Base-by-base conservation (phyloP, 1,140 invertebrate genomes). In the Augochlora pura region DNA sequence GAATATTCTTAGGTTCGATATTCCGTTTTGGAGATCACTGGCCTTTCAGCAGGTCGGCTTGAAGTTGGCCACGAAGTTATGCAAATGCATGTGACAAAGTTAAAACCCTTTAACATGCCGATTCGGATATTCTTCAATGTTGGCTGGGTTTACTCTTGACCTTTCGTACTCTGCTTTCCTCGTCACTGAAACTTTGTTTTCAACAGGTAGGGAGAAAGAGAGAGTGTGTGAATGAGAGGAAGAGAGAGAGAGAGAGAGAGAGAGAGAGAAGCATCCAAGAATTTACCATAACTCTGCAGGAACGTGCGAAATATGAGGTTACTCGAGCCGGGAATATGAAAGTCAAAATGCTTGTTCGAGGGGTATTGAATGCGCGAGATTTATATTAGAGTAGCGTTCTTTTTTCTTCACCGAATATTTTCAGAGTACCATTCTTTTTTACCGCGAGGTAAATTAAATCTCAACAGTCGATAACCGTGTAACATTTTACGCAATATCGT, bases 151-250 rank as follows among this genome's bases (percentile, higher is more conserved):
- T 21, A 18, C 39, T 54, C n/a, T 14, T n/a, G 38, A 21, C 14
- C 21, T 23, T 63, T 70, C 23, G 59, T 6, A 16, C 49, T 63
- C 32, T 38, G 6, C 21, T 25, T 32, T 23, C 18, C n/a, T 0
- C 8, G 59, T 23, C 49, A 25, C 52, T 72, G 46, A 4, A 27
- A 60, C n/a, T 23, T 39, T 10, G 21, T 66, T 66, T 38, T 73
- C 70, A 73, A 79, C 70, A 74, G 62, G 60, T 79, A 66, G 49
- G 8, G 6, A 18, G 8, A 16, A 49, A 59, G 10, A n/a, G 60
- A 65, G 16, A 46, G 42, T 3, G 42, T 9, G 42, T 10, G 9
- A 14, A 14, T 32, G 32, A 4, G 4, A 32, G 32, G 4, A 4
- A 32, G 32, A 46, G 42, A 46, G 42, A 42, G 42, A 42, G 9